Conservation (phyloP, 2,797 vertebrate genomes). For the Parauchenoglanis punctatus region DNA sequence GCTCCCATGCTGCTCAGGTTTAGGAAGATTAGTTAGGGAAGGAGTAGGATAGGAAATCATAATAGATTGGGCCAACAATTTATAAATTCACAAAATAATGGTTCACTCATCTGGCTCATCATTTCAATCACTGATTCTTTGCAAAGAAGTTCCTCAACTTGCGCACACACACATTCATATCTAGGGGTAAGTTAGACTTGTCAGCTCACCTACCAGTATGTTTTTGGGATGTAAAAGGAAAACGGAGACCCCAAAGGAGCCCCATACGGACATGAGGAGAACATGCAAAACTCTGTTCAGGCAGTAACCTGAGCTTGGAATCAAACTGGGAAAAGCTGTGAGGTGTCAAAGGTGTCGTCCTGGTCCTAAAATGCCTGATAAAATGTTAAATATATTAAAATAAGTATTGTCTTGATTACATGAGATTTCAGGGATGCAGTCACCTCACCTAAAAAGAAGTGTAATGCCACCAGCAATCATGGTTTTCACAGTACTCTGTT, state of each 20-base stretch:
- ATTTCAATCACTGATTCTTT: constrained; percentile 15
- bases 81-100: not conserved
- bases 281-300: not conserved
- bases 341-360: not conserved
- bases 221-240: not conserved
- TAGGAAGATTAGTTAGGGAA: constrained; percentile 6
- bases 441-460: not conserved
- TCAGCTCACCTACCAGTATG: not conserved
- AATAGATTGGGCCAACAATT: not conserved
- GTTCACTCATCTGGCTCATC: not conserved
- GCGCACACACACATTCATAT: not conserved
- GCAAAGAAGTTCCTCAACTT: not conserved
- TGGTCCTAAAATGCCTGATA: not conserved
- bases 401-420: not conserved
- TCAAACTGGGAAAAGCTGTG: not conserved
- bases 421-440: not conserved
- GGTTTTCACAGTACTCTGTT: not conserved
- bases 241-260: not conserved
- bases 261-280: not conserved
- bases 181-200: not conserved
- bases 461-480: not conserved
- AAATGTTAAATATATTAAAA: not conserved
- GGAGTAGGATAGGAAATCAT: not conserved
- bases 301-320: not conserved
- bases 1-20: not conserved